phyloP scores from a whole-genome alignment of 2,797 vertebrate genomes.

The Channallabes apus region DNA sequence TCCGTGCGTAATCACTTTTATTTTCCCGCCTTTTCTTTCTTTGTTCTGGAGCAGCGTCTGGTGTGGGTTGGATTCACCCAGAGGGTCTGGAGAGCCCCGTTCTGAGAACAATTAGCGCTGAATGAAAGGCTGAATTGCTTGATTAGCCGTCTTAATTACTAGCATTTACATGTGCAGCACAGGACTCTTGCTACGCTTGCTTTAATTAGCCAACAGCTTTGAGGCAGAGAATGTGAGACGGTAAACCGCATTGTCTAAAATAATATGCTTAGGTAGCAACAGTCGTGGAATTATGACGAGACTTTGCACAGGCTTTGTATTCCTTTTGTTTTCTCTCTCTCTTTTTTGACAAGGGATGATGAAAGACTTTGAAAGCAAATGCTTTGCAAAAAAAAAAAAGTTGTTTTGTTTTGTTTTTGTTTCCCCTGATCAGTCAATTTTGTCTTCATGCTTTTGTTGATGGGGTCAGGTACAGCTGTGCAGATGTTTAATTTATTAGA shows the following conservation, averaged over 20 bases:
- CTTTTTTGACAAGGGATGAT: constrained; percentile 12
- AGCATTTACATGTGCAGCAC: constrained; percentile 45
- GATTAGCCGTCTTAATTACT: constrained; percentile 56
- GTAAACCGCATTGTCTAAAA: constrained; percentile 21
- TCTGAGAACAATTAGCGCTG: constrained; percentile 55
- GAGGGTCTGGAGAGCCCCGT: constrained; percentile 52
- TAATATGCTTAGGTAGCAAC: constrained; percentile 14
- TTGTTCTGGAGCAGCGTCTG: background rate
- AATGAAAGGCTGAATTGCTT: constrained; percentile 53
- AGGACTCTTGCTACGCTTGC: constrained; percentile 10
- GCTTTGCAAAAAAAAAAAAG: background rate
- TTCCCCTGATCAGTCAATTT: background rate
- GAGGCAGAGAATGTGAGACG: constrained; percentile 15
- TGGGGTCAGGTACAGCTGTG: background rate
- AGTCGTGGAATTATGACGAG: constrained; percentile 2
- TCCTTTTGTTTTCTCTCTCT: constrained; percentile 3
- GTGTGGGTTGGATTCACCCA: constrained; percentile 51
- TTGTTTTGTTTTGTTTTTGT: background rate
- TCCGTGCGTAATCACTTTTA: background rate
- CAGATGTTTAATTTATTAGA: constrained; percentile 20
- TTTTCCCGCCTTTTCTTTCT: background rate
- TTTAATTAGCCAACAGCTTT: constrained; percentile 50
- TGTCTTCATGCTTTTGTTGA: background rate
- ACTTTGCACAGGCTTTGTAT: constrained; percentile 16
- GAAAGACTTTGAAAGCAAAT: constrained; percentile 17